Evolutionary conservation across 2,113 vertebrate species (phyloP), one percentile per base, ranked within the genome.

Genomic region (Leuciscus idus): DNA sequence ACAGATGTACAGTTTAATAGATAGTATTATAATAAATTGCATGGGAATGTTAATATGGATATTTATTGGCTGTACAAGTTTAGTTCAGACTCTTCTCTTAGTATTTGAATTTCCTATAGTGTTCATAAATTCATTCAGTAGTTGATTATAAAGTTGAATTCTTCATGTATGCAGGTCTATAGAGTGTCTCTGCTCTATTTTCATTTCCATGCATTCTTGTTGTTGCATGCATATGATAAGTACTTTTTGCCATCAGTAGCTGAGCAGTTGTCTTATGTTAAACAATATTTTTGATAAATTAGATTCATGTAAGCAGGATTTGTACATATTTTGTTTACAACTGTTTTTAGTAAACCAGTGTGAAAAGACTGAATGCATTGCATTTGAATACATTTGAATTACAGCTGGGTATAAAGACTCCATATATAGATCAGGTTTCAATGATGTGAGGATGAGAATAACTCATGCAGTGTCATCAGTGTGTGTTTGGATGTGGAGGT

Each of bases 401-500:
- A 11, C 11, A 48, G 39, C 10, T 30, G 28, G n/a, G 62, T 15
- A 17, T 70, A 70, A 10, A 30, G 2, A 17, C 8, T 36, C 12
- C 9, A 36, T 4, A 19, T 6, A 61, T 39, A 4, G 57, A 39
- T 61, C 2, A 15, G 1, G 57, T 80, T 80, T 80, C 78, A 62
- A 2, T 81, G 23, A 66, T 30, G 6, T 21, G 79, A 66, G 43
- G 61, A 81, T 50, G 43, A 81, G 61, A 23, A 50, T 50, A 21
- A 30, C 30, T 8, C 36, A 4, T 81, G 78, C 78, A 10, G 78
- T 26, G 21, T 62, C 33, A 61, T 77, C 74, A 21, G 39, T 64
- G 39, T 28, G 59, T 66, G 79, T 66, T 62, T 81, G 43, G 13
- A 21, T 21, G n/a, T 66, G 6, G 79, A 81, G 78, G 78, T 81